Evolutionary conservation across 2,113 vertebrate species (phyloP), one percentile per base, ranked within the genome.

Genomic region (Accipiter cooperii): DNA sequence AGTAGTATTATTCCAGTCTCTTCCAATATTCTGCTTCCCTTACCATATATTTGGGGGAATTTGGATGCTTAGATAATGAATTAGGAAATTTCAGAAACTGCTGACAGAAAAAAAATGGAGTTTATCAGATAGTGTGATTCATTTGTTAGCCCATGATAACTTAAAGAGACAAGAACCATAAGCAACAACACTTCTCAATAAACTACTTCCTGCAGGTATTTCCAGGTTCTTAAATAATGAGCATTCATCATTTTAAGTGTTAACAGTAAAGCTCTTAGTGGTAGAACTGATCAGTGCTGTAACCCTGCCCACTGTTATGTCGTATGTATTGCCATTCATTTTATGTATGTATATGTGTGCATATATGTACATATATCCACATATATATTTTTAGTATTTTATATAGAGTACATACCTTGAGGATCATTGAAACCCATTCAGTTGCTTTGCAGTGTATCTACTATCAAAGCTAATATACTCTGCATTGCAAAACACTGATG

Each of bases 331-430:
- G 85, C 91, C 97, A 95, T 97, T 94, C 98, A 97, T 98, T 94
- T 97, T 96, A 90, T 97, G 97, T 97, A 97, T 97, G 92, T 97
- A 97, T 98, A 97, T 98, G 98, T 98, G 96, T 98, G 97, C 97
- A 97, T 97, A 80, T 68, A 51, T 55, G 69, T 97, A 94, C 96
- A 94, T 97, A 93, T 98, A 97, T 96, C 87, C 98, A 98, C 97
- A 97, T 97, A 98, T 96, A 97, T 98, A 96, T 96, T 94, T 95
- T 93, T 94, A 96, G 85, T 94, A 97, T 87, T 96, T 97, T 97
- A 95, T 98, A 97, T 98, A 98, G 98, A 98, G 98, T 98, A 97
- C 97, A 96, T 98, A 97, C 96, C 87, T 98, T 98, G 97, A 98
- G 96, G 97, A 98, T 98, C 97, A 98, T 96, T 58, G 90, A 92